Evolutionary conservation across 1,140 invertebrate species (phyloP), one percentile per base, ranked within the genome.

Genomic region (Penaeus vannamei): DNA sequence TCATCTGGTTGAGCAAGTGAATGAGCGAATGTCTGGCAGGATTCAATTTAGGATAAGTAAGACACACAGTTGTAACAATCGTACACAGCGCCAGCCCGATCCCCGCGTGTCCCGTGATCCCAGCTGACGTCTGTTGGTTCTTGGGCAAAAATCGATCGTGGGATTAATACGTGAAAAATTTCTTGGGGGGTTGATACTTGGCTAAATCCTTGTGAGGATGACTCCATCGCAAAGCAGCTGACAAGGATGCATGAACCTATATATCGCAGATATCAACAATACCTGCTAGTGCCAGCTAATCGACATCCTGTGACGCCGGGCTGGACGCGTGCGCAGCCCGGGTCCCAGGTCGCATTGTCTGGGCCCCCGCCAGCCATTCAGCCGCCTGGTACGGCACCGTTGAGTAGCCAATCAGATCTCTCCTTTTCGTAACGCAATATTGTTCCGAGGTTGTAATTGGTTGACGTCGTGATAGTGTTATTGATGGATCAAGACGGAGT

Each of bases 331-430:
- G 82, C 82, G 87, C 81, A 59, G 46, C 12, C 66, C 81, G 42
- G 46, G 86, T 61, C 60, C 36, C 81, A 61, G 53, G 64, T 89
- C 82, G 82, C 87, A 84, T 85, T 84, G 87, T 89, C 82, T 83
- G 32, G 36, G 60, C 32, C 82, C 82, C 72, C 72, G 69, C 87
- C 72, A 85, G 72, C 87, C 87, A 89, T 89, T 89, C 87, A 89
- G 83, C 87, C 87, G 82, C 87, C 72, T 80, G 82, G 82, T 89
- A 84, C 87, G 87, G 87, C 72, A 77, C 82, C 82, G 87, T 89
- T 77, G 69, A 89, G 87, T 89, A 84, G 87, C 87, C 87, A 89
- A 89, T 89, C 87, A 89, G 87, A 89, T 89, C 87, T 89, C 87
- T 89, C 87, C 87, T 89, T 89, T 84, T 89, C 82, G 87, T 66